A percentile compares a stretch with the other conserved stretches of the same genome.
phyloP scores from a whole-genome alignment of 2,797 vertebrate species.

The Lagorchestes hirsutus region DNA sequence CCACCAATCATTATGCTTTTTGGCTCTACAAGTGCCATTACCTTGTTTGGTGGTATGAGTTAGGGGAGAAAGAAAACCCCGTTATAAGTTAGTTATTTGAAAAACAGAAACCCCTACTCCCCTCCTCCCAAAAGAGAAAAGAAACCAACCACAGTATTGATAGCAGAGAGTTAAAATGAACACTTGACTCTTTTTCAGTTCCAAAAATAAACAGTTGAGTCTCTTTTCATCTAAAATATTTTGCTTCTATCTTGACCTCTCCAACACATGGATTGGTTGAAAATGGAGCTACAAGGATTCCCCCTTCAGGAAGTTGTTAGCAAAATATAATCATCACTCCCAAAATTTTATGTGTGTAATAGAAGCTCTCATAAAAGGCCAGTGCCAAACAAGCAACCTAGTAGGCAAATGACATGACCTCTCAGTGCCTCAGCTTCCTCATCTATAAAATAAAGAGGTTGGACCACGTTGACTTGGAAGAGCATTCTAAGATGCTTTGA shows the following conservation, averaged over 20 bases:
- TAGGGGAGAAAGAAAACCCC: background rate
- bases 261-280: background rate
- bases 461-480: background rate
- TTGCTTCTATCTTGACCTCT: background rate
- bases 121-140: background rate
- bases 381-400: background rate
- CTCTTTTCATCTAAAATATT: background rate
- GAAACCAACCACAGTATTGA: background rate
- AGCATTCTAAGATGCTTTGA: background rate
- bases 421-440: background rate
- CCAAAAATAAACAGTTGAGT: conserved; percentile 39
- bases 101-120: background rate
- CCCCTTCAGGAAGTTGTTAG: background rate
- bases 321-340: background rate
- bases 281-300: background rate
- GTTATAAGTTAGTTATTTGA: background rate
- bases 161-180: background rate
- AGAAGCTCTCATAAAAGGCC: background rate
- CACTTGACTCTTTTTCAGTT: background rate
- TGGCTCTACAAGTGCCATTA: background rate
- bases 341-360: background rate
- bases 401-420: background rate
- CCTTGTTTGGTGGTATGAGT: background rate
- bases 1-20: background rate
- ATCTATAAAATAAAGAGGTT: background rate